phyloP scores from a whole-genome alignment of 2,888 invertebrate genomes.

The Stenchaetothrips biformis region DNA sequence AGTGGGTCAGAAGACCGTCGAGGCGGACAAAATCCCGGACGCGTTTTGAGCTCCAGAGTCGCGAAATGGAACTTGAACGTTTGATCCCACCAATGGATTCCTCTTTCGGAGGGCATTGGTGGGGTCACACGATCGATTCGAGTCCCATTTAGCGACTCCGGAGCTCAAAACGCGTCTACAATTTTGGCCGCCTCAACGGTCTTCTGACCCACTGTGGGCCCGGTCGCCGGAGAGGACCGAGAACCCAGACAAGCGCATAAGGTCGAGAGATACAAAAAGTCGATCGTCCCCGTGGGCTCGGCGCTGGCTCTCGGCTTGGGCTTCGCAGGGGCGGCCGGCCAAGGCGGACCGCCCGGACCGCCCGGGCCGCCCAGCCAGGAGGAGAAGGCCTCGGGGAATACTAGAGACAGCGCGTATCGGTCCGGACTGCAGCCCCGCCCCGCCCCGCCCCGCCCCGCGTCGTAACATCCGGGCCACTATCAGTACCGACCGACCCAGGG shows the following conservation, averaged over 20 bases:
- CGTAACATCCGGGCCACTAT: neutral
- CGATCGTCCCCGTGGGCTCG: conserved; percentile 9
- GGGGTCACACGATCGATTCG: neutral
- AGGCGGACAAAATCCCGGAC: too few relatives aligned
- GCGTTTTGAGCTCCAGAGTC: too few relatives aligned
- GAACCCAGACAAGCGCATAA: conserved; percentile 15
- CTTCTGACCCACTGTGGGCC: too few relatives aligned
- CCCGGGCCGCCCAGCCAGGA: neutral
- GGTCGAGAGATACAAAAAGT: conserved; percentile 16
- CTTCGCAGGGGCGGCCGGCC: neutral
- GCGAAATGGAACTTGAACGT: too few relatives aligned
- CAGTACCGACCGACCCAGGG: neutral
- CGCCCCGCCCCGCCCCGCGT: neutral
- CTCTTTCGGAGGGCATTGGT: too few relatives aligned
- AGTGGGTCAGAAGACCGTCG: too few relatives aligned
- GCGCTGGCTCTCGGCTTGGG: neutral
- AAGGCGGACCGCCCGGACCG: neutral
- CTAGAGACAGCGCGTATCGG: neutral
- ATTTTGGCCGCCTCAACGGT: too few relatives aligned
- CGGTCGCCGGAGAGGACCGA: neutral
- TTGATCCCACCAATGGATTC: too few relatives aligned
- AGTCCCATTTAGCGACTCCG: too few relatives aligned
- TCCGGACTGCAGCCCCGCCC: neutral
- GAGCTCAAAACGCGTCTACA: too few relatives aligned
- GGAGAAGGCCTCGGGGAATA: conserved; percentile 16